phyloP scores from a whole-genome alignment of 2,888 invertebrate genomes.

The Heteromurus nitidus region DNA sequence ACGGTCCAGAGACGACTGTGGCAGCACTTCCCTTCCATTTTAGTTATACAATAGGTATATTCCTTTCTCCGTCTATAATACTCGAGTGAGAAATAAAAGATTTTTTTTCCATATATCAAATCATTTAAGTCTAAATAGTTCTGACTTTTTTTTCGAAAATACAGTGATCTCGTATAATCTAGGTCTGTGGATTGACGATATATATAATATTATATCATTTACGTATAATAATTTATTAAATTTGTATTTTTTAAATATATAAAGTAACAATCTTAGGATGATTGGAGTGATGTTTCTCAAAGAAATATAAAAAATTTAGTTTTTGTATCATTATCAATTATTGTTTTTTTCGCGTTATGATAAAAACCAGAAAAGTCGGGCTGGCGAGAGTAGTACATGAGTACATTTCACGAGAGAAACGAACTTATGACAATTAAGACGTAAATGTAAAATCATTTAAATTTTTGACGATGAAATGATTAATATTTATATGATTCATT shows the following conservation, averaged over 20 bases:
- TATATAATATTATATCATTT: background rate
- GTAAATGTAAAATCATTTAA: too few species aligned
- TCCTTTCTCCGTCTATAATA: background rate
- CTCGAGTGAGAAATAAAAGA: background rate
- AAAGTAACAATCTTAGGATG: background rate
- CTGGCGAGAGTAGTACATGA: too few species aligned
- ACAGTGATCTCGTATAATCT: constrained; percentile 28
- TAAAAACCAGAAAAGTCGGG: too few species aligned
- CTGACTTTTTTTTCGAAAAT: background rate
- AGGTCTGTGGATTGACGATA: background rate
- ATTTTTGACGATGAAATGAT: too few species aligned
- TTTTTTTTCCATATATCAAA: background rate
- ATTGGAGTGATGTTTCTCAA: constrained; percentile 1
- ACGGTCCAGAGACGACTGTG: too few species aligned
- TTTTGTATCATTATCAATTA: too few species aligned
- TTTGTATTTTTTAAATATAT: constrained; percentile 14
- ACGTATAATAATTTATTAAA: too few species aligned
- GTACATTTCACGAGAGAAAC: too few species aligned
- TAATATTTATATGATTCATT: background rate
- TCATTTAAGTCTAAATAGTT: background rate
- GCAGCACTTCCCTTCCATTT: background rate
- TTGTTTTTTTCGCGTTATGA: too few species aligned
- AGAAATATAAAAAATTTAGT: constrained; percentile 13
- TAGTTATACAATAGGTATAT: too few species aligned
- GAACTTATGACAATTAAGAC: too few species aligned